Base-by-base conservation (phyloP, 2,888 invertebrate species). In the Cheilosia vulpina region DNA sequence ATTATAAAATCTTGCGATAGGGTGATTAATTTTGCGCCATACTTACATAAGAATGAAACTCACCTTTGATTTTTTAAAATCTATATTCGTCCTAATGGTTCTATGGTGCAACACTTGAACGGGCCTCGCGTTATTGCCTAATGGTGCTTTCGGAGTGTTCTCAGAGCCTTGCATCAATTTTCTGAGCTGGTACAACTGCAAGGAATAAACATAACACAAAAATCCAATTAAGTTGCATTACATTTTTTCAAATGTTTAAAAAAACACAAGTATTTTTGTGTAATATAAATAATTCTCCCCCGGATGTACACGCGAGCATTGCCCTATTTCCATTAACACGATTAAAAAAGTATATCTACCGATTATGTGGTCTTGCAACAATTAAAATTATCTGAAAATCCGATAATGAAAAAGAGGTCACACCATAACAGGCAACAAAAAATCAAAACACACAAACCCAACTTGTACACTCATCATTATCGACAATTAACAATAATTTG, bases 111-210 rank as follows among this genome's bases (percentile, higher is more conserved):
- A 94, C 38, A 96, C 96, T 93, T 98, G 98, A 72, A 97, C 94
- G n/a, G 99, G 98, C 87, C 99, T 94, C 87, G 97, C 97, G 93
- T 99, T 98, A 94, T 98, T 98, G 85, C 97, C 98, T 92, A 99
- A 94, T 21, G 97, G 97, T 34, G 97, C 97, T 92, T 98, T 98
- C 27, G 97, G 97, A 65, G 96, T 95, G 90, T 94, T 94, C 91
- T 95, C 95, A 31, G 97, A 96, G 69, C 98, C 98, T 93, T 98
- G 98, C 96, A 97, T 97, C 92, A 98, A 93, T 91, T 96, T 96
- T 88, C 97, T 95, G 88, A 98, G 94, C 88, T 95, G 96, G 93
- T 97, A 97, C 93, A 98, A 94, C 98, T 98, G 88, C 0, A 88
- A 71, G 34, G 17, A 55, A 6, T 55, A n/a, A 19, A 24, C 55